Conservation (phyloP, 2,797 vertebrate species). For the Halcyon badia region DNA sequence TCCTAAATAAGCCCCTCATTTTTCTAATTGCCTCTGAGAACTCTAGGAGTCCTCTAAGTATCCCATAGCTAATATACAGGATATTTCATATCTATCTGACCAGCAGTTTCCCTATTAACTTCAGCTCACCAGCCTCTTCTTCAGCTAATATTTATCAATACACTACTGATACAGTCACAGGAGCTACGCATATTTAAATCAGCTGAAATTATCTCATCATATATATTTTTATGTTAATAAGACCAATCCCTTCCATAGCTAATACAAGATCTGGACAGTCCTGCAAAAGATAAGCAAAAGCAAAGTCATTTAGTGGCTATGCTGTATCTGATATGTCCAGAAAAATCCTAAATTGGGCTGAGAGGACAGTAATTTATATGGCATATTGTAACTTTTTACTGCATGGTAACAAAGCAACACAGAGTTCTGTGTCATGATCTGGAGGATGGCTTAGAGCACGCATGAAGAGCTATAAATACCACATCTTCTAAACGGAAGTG, state of each 20-base stretch:
- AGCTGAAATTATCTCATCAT: background rate
- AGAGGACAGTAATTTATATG: background rate
- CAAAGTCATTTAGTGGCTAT: background rate
- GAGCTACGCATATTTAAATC: background rate
- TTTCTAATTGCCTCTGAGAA: background rate
- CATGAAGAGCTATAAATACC: background rate
- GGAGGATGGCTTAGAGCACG: background rate
- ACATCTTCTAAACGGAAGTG: background rate
- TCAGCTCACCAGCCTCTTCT: background rate
- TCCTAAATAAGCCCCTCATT: background rate
- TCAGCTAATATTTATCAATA: background rate
- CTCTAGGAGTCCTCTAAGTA: background rate
- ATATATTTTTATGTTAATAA: background rate
- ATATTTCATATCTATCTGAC: background rate
- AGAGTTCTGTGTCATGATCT: background rate
- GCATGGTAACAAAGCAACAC: background rate
- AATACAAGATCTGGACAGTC: background rate
- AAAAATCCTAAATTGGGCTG: background rate
- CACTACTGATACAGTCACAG: rapidly evolving
- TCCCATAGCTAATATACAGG: background rate
- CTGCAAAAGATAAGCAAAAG: background rate
- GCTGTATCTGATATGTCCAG: background rate
- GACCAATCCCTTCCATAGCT: background rate
- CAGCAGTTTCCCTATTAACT: background rate
- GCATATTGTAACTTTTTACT: background rate